Evolutionary conservation across 2,888 invertebrate species (phyloP), one percentile per base, ranked within the genome.

Genomic region (Pheosia gnoma): DNA sequence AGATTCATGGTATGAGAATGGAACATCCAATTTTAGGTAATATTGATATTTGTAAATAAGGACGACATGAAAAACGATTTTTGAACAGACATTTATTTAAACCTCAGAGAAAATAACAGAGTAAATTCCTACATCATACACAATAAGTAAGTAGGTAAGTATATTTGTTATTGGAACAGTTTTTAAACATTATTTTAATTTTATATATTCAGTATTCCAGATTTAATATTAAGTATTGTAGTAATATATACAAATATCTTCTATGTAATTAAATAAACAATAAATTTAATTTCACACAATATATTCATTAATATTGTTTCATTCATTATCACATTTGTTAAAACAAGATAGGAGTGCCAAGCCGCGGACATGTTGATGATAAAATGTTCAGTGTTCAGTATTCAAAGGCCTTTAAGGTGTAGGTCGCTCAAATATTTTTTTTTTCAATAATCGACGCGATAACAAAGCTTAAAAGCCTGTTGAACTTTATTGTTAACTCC

Each of bases 1-100:
- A 1, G 1, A 25, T 25, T 25, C 25, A 25, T 25, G 25, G 25
- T 25, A 25, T 25, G 25, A 25, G 2, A 25, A 25, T 25, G 25
- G 25, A 25, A 25, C 25, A 25, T 25, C 25, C 25, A 0, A 25
- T 25, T 1, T 63, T 62, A 62, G 41, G 60, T 65, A 61, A 58
- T 25, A 25, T 53, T 62, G 53, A 39, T 60, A 57, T 59, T 62
- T 60, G 36, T 61, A 55, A 59, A 38, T 65, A 66, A 62, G 5
- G 54, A 38, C n/a, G 56, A 56, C 7, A 56, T 13, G 25, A 38
- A 41, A 56, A 13, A 41, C 13, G 9, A 4, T 57, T 80, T 83
- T 80, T 84, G 88, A 92, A 93, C 92, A 91, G 88, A 93, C 92
- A 93, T 93, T 93, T 93, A 93, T 92, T 93, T 88, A 90, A 90